phyloP scores from a whole-genome alignment of 1,140 invertebrate species.

The Drosophila pruinosa region DNA sequence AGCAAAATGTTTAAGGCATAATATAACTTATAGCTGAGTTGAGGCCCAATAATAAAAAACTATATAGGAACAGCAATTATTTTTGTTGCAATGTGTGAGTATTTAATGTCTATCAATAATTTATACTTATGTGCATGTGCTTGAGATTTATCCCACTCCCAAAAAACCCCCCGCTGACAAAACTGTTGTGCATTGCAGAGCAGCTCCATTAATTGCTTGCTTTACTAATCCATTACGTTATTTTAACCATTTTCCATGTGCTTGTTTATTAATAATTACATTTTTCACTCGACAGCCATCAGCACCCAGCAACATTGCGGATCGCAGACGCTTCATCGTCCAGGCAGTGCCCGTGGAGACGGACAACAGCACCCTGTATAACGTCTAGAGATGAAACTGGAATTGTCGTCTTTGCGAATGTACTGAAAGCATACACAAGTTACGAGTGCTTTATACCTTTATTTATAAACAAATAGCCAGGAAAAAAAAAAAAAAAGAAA shows the following conservation, averaged over 20 bases:
- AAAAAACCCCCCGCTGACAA: background rate
- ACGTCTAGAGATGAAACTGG: slow-evolving; percentile 26
- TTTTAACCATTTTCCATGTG: background rate
- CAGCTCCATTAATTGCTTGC: background rate
- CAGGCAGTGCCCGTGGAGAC: slow-evolving; percentile 71
- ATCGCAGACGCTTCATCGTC: slow-evolving; percentile 76
- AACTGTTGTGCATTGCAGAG: background rate
- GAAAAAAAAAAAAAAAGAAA: background rate
- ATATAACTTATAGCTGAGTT: slow-evolving; percentile 65
- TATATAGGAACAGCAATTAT: slow-evolving; percentile 21
- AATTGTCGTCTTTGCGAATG: background rate
- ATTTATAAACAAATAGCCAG: background rate
- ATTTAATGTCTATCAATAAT: slow-evolving; percentile 29
- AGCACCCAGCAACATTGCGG: slow-evolving; percentile 38
- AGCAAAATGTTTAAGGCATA: slow-evolving; percentile 5
- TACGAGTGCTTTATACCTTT: background rate
- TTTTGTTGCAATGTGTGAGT: slow-evolving; percentile 73
- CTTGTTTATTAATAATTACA: background rate
- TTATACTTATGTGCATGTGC: slow-evolving; percentile 32
- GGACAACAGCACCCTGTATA: slow-evolving; percentile 75
- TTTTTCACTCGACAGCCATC: slow-evolving; percentile 25
- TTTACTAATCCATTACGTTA: background rate
- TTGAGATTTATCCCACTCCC: slow-evolving; percentile 4
- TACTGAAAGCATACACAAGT: background rate
- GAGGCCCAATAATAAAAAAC: slow-evolving; percentile 61